Evolutionary conservation across 2,888 invertebrate genomes (phyloP), one percentile per base, ranked within the genome.

Genomic region (Heterodera filipjevi): DNA sequence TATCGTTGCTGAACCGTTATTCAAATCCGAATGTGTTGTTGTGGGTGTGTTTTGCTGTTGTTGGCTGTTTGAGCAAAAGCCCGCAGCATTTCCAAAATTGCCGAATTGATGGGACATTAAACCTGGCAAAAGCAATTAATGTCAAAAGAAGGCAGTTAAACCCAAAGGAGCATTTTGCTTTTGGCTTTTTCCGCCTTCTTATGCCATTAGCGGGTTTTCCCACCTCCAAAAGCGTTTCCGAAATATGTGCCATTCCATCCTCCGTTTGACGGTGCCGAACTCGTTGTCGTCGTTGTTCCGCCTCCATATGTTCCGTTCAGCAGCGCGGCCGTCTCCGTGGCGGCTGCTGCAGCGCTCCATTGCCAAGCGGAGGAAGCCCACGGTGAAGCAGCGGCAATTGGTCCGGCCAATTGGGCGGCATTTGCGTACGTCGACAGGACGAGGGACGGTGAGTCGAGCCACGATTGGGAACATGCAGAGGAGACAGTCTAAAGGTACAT

Each of bases 211-310:
- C 39, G 8, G 30, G 10, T 8, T 30, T 6, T 27, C n/a, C 19
- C 33, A 75, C 75, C 64, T 64, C 75, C 75, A 16, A 75, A 75
- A 33, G 75, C 64, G 33, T 64, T 75, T 1, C 75, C 75, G 19
- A 75, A 46, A 39, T 75, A 75, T 12, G 39, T 66, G 10, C 75
- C 77, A 14, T 49, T 33, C 77, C 68, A 77, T 8, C 77, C 30
- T 33, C 77, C 77, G 44, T 68, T 74, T 64, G 39, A 68, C 66
- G 44, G 46, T 14, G 32, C 33, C 46, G 59, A 49, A 49, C 16
- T 33, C 14, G 64, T 33, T 30, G 74, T 27, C 39, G 49, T 70
- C 70, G 70, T 66, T n/a, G 64, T 39, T 44, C 68, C 68, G 16
- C 27, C 53, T 33, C 33, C 75, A 44, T 64, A 66, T 8, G 44